These are phyloP conservation scores for Python bivittatus DNA, from an alignment of 2,113 vertebrate genomes.

Conservation along the genomic window DNA sequence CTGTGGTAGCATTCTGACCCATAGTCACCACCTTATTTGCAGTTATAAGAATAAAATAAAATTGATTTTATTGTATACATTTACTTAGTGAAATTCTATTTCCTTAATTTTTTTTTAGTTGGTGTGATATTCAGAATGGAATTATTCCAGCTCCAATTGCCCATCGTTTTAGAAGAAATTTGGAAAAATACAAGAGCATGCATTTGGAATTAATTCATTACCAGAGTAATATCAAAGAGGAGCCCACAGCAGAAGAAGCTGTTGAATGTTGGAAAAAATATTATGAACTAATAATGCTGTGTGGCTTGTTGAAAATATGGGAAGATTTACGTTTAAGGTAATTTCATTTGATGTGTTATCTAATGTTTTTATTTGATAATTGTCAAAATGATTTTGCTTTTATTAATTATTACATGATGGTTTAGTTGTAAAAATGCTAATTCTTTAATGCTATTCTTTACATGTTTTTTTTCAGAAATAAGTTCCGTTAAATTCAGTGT, in stretches of 20 bases:
- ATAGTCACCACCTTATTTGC: neutral
- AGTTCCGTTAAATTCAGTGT: neutral
- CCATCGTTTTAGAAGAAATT: conserved; percentile 68
- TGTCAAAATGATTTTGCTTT: neutral
- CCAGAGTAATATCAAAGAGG: conserved; percentile 68
- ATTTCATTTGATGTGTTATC: conserved; percentile 11
- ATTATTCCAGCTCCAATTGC: conserved; percentile 62
- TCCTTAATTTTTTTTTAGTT: conserved; percentile 53
- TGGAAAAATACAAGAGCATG: conserved; percentile 68
- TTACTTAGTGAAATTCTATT: conserved; percentile 8
- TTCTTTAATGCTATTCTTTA: neutral
- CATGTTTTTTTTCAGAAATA: neutral
- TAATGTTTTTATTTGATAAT: neutral
- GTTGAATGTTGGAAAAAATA: conserved; percentile 72
- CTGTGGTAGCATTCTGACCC: neutral
- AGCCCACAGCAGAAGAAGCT: conserved; percentile 63
- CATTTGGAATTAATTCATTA: conserved; percentile 65
- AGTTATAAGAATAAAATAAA: neutral
- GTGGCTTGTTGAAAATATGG: conserved; percentile 69
- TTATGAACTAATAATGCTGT: conserved; percentile 73
- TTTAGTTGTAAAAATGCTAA: neutral
- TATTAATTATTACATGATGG: neutral
- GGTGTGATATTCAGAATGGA: conserved; percentile 74
- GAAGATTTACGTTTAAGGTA: conserved; percentile 64
- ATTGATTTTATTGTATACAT: neutral